phyloP scores from a whole-genome alignment of 2,797 vertebrate genomes.

The Macropus fuliginosus region DNA sequence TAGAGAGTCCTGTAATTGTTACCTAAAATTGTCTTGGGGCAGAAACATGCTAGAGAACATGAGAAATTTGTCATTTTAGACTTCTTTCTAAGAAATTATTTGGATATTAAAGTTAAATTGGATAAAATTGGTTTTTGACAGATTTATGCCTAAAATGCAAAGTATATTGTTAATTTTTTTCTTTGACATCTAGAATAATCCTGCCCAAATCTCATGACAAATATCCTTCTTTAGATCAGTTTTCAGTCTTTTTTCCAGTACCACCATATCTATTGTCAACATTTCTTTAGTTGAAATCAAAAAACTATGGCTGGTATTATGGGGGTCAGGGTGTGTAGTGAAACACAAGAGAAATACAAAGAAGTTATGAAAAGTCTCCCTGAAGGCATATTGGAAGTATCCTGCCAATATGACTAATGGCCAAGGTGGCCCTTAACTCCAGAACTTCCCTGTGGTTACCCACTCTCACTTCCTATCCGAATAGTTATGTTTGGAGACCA shows the following conservation, averaged over 20 bases:
- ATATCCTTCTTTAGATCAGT: neutral
- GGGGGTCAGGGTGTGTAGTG: neutral
- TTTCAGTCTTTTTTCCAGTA: conserved; percentile 21
- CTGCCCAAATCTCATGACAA: neutral
- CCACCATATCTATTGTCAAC: conserved; percentile 32
- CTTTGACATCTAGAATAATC: neutral
- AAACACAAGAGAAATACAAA: conserved; percentile 16
- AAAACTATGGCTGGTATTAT: conserved; percentile 5
- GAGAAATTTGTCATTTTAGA: neutral
- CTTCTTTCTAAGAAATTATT: neutral
- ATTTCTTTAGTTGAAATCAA: neutral
- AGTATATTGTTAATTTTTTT: neutral
- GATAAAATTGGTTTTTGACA: neutral
- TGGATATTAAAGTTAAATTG: neutral
- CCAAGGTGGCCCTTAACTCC: neutral
- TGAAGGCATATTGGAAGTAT: neutral
- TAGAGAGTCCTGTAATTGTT: neutral
- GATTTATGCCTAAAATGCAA: neutral
- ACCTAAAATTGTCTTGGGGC: neutral
- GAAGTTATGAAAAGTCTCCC: neutral
- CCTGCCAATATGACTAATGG: neutral
- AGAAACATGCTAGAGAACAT: neutral
- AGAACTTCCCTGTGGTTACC: neutral
- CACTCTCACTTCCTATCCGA: conserved; percentile 39
- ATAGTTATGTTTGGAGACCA: neutral